These are phyloP conservation scores for Aleiodes testaceus DNA, from an alignment of 2,888 invertebrate genomes.

Conservation along the genomic window DNA sequence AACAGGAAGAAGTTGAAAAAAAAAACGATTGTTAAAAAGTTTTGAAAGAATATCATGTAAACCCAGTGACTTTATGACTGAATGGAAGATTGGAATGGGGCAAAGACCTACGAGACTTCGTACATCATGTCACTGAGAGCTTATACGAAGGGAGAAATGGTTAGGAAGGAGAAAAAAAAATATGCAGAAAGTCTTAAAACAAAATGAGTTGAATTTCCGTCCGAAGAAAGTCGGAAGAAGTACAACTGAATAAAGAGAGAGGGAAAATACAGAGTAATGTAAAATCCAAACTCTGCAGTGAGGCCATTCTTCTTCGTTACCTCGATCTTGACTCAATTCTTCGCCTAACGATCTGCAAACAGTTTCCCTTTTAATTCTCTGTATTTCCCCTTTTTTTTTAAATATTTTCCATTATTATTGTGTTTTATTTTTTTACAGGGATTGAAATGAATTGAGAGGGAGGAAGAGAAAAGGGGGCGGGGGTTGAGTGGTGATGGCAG, in stretches of 20 bases:
- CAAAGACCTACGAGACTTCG: slow-evolving; percentile 11
- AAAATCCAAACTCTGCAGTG: slow-evolving; percentile 2
- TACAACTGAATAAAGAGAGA: neutral
- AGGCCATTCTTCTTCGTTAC: slow-evolving; percentile 20
- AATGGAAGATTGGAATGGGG: slow-evolving; percentile 5
- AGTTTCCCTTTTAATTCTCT: slow-evolving; percentile 22
- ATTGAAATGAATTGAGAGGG: too few species aligned
- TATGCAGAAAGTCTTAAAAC: neutral
- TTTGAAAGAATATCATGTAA: slow-evolving; percentile 32
- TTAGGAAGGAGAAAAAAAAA: neutral
- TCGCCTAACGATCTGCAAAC: slow-evolving; percentile 32
- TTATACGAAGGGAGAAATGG: slow-evolving; percentile 26
- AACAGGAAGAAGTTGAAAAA: neutral
- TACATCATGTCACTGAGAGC: slow-evolving; percentile 20
- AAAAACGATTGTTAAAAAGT: neutral
- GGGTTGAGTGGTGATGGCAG: slow-evolving; percentile 22
- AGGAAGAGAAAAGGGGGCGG: neutral
- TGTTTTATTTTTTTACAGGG: too few species aligned
- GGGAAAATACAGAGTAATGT: neutral
- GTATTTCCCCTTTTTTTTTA: neutral
- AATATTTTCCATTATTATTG: neutral
- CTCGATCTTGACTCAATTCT: slow-evolving; percentile 20
- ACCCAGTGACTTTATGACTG: slow-evolving; percentile 25
- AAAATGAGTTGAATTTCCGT: slow-evolving; percentile 12
- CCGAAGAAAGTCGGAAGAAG: slow-evolving; percentile 30